Conservation (phyloP, 1,140 invertebrate species). For the Cydia strobilella region DNA sequence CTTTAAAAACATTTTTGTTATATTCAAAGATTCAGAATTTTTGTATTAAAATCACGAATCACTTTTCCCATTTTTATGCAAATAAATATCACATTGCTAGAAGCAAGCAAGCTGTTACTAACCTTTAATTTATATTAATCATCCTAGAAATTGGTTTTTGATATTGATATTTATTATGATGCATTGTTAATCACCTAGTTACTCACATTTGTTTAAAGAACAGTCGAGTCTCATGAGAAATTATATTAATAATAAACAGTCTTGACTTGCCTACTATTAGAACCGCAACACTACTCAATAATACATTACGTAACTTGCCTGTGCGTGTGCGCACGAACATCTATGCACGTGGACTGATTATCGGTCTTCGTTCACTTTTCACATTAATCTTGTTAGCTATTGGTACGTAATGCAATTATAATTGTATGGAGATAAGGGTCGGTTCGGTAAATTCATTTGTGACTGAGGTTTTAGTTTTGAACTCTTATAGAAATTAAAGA, state of each 20-base stretch:
- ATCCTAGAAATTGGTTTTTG: no score
- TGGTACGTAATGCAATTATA: conserved; percentile 40
- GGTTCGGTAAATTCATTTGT: neutral
- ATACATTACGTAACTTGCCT: neutral
- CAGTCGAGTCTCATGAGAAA: no score
- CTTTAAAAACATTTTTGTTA: conserved; percentile 43
- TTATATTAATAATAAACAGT: neutral
- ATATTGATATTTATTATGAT: no score
- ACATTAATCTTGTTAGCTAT: conserved; percentile 10
- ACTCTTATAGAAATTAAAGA: no score
- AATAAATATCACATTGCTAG: no score
- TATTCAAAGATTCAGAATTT: conserved; percentile 10
- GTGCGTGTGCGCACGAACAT: conserved; percentile 22
- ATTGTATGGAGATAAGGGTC: conserved; percentile 1
- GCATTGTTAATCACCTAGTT: no score
- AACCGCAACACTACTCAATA: neutral
- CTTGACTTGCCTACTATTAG: neutral
- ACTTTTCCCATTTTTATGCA: no score
- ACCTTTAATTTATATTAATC: no score
- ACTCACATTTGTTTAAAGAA: no score
- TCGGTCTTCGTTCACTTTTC: conserved; percentile 6
- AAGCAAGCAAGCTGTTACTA: no score
- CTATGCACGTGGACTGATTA: conserved; percentile 31
- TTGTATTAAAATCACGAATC: no score
- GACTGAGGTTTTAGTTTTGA: neutral